These are phyloP conservation scores for Cryptoprocta ferox DNA, from an alignment of 2,797 vertebrate genomes.

Conservation along the genomic window DNA sequence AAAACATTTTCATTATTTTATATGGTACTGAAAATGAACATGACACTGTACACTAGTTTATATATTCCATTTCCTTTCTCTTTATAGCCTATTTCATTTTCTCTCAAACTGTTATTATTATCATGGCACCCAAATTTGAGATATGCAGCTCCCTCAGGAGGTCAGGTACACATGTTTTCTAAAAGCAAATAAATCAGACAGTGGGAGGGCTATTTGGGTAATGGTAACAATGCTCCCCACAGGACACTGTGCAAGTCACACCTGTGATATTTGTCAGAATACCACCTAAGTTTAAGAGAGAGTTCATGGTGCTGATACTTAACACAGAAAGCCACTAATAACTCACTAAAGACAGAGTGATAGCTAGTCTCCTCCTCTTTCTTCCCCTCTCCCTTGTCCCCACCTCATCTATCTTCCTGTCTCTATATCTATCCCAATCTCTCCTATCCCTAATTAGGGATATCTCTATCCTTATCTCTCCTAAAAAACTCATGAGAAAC, in stretches of 20 bases:
- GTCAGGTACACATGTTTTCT: constrained; percentile 75
- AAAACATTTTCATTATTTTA: constrained; percentile 84
- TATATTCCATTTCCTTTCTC: constrained; percentile 77
- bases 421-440: background rate
- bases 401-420: background rate
- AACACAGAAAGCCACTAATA: constrained; percentile 74
- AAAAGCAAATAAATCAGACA: constrained; percentile 82
- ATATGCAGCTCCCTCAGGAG: constrained; percentile 77
- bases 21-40: constrained; percentile 82
- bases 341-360: constrained; percentile 79
- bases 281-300: constrained; percentile 65
- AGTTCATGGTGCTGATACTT: constrained; percentile 68
- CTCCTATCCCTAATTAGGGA: background rate
- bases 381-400: background rate
- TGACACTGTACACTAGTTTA: constrained; percentile 78
- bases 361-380: background rate
- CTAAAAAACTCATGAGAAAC: background rate
- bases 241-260: constrained; percentile 64
- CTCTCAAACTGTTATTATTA: constrained; percentile 78
- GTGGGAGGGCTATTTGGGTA: constrained; percentile 78
- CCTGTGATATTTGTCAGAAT: constrained; percentile 62
- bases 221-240: constrained; percentile 76
- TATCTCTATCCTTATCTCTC: background rate
- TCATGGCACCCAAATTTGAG: constrained; percentile 81
- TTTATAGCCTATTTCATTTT: constrained; percentile 81